phyloP scores from a whole-genome alignment of 2,888 invertebrate species.

The Willowsia nigromaculata region DNA sequence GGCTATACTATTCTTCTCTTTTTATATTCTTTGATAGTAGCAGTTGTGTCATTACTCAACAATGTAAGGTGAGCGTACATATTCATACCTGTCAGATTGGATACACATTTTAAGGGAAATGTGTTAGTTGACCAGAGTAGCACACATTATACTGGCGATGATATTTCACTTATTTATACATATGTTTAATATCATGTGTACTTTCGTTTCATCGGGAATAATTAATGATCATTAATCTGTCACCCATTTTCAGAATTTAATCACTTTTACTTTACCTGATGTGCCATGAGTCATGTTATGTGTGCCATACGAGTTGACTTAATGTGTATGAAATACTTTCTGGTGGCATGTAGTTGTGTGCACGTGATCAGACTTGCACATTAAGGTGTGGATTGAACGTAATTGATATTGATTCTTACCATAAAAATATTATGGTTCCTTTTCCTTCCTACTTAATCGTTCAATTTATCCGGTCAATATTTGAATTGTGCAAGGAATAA shows the following conservation, averaged over 20 bases:
- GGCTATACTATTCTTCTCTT: too few relatives aligned
- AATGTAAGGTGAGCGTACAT: too few relatives aligned
- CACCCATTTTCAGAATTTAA: constrained; percentile 27
- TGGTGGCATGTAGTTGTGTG: not conserved
- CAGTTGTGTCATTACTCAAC: too few relatives aligned
- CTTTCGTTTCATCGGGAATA: not conserved
- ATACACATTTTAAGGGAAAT: not conserved
- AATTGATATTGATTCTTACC: constrained; percentile 52
- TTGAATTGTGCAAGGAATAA: not conserved
- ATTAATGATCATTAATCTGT: constrained; percentile 7
- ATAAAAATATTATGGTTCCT: not conserved
- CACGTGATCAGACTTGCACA: constrained; percentile 35
- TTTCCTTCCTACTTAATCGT: not conserved
- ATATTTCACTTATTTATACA: not conserved
- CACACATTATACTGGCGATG: too few relatives aligned
- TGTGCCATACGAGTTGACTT: not conserved
- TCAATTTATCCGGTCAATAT: not conserved
- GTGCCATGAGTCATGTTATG: too few relatives aligned
- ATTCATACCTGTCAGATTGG: too few relatives aligned
- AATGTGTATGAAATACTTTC: not conserved
- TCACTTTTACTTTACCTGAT: not conserved
- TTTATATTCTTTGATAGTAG: too few relatives aligned
- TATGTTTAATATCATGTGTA: not conserved
- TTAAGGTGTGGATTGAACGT: constrained; percentile 31
- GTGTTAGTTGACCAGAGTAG: not conserved